phyloP scores from a whole-genome alignment of 2,888 invertebrate species.

The Melanotus villosus region DNA sequence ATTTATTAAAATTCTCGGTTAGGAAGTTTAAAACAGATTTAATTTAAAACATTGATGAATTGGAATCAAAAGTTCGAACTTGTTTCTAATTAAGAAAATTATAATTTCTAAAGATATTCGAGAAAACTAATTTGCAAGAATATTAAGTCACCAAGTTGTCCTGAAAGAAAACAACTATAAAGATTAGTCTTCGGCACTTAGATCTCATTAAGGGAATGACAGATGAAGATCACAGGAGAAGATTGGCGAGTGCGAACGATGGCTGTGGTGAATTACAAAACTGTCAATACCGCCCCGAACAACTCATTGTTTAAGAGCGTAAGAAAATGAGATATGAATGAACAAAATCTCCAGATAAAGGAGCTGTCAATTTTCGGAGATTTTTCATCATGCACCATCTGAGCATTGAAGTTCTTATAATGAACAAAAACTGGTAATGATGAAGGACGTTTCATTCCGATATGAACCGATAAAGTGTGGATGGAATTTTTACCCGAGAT shows the following conservation, averaged over 20 bases:
- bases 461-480: slow-evolving; percentile 66
- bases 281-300: slow-evolving; percentile 63
- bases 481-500: slow-evolving; percentile 56
- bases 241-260: slow-evolving; percentile 66
- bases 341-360: slow-evolving; percentile 69
- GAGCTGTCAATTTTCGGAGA: slow-evolving; percentile 68
- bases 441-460: slow-evolving; percentile 63
- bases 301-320: slow-evolving; percentile 64
- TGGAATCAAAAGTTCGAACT: neutral
- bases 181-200: slow-evolving; percentile 40
- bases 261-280: slow-evolving; percentile 64
- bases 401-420: slow-evolving; percentile 67
- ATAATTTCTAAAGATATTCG: neutral
- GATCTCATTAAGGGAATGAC: slow-evolving; percentile 67
- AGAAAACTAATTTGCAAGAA: slow-evolving; percentile 5
- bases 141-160: slow-evolving; percentile 4
- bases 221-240: slow-evolving; percentile 63
- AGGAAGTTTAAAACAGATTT: too few species aligned
- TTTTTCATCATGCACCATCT: slow-evolving; percentile 69
- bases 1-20: neutral
- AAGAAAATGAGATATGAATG: slow-evolving; percentile 68
- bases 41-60: too few species aligned
- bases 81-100: neutral
- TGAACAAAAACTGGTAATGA: slow-evolving; percentile 69
- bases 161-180: slow-evolving; percentile 29